Evolutionary conservation across 2,797 vertebrate genomes (phyloP).

Genomic region (Rhadinocentrus ornatus): DNA sequence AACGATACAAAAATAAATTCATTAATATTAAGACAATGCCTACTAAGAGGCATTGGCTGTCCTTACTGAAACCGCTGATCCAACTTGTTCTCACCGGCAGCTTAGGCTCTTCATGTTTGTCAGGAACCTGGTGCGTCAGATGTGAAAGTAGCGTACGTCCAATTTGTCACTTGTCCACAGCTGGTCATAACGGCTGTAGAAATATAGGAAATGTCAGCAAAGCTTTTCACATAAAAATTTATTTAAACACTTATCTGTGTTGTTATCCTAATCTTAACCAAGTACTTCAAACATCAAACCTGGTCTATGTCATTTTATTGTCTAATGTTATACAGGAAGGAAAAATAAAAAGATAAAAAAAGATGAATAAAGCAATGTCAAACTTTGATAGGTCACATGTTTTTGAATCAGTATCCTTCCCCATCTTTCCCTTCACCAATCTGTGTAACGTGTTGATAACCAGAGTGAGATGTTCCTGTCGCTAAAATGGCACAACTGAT

Average conservation of each 20-base stretch:
- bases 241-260: not conserved
- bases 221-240: not conserved
- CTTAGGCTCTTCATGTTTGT: not conserved
- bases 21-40: not conserved
- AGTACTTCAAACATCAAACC: not conserved
- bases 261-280: too few species aligned
- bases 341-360: not conserved
- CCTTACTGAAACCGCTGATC: not conserved
- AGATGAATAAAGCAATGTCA: not conserved
- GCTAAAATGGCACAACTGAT: too few species aligned
- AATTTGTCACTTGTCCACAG: not conserved
- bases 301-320: too few species aligned
- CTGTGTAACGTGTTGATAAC: not conserved
- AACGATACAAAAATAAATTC: not conserved
- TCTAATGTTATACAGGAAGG: too few species aligned
- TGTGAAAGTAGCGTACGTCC: not conserved
- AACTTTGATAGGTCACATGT: not conserved
- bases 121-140: not conserved
- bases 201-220: not conserved
- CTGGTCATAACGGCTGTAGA: not conserved
- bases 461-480: not conserved
- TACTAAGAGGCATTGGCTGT: not conserved
- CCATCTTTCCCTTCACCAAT: not conserved
- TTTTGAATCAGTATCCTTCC: not conserved
- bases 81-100: not conserved